These are phyloP conservation scores for Grammomys dolichurus DNA, from an alignment of 2,113 vertebrate species.

Conservation along the genomic window DNA sequence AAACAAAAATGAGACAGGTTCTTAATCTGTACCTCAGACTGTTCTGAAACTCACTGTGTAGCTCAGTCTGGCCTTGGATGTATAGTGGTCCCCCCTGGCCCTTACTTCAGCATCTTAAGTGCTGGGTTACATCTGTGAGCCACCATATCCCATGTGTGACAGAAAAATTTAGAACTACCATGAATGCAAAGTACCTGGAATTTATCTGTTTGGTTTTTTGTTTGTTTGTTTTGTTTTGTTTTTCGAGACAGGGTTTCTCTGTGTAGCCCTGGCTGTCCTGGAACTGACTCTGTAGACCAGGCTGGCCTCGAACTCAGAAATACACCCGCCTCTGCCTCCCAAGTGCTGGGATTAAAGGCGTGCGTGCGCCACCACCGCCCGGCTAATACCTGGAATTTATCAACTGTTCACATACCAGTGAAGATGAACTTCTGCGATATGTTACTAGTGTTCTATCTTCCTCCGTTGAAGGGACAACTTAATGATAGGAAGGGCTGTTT, in stretches of 20 bases:
- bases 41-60: neutral
- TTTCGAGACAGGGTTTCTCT: no score
- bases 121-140: neutral
- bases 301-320: no score
- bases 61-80: neutral
- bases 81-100: neutral
- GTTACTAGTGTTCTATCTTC: neutral
- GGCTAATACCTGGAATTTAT: neutral
- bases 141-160: neutral
- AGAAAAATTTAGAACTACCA: neutral
- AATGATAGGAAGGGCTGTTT: neutral
- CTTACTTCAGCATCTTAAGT: neutral
- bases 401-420: constrained; percentile 1
- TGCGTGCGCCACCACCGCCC: no score
- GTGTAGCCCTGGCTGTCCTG: no score
- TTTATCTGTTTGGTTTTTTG: no score
- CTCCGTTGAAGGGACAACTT: neutral
- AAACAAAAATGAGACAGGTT: neutral
- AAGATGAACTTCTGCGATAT: neutral
- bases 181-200: neutral
- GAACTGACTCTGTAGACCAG: no score
- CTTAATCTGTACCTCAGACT: neutral
- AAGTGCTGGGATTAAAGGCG: no score
- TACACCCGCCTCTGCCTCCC: no score
- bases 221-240: no score